Percentiles rank a stretch among this genome's conserved stretches.
phyloP scores from a whole-genome alignment of 2,113 vertebrate genomes.

The Tenebrosternarchus preto region DNA sequence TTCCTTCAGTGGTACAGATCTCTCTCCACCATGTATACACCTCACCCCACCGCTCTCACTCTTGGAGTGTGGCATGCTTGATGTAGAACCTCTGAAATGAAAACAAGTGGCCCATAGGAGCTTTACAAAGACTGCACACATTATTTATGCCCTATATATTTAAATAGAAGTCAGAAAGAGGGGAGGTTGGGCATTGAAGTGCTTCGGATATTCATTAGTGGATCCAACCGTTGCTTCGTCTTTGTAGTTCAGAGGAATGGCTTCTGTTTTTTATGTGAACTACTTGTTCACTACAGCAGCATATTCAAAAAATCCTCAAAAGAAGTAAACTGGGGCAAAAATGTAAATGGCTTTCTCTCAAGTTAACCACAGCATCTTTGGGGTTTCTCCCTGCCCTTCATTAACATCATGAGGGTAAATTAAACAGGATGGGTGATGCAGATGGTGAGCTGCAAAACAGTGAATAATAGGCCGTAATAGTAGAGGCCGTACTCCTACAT shows the following conservation, averaged over 20 bases:
- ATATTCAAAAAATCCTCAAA: background rate
- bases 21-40: conserved; percentile 8
- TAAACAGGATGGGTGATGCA: conserved; percentile 18
- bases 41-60: conserved; percentile 9
- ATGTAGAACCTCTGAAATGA: background rate
- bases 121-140: background rate
- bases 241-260: no score
- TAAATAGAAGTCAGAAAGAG: background rate
- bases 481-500: no score
- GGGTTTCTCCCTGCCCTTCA: conserved; percentile 30
- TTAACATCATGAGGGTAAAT: conserved; percentile 11
- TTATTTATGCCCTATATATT: background rate
- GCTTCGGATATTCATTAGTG: no score
- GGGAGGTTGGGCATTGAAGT: background rate
- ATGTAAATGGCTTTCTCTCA: conserved; percentile 34
- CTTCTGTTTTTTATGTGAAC: background rate
- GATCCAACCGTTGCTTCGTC: background rate
- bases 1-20: conserved; percentile 14
- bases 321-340: conserved; percentile 16
- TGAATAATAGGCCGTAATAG: background rate
- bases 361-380: conserved; percentile 13
- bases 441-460: no score
- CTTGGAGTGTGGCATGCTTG: conserved; percentile 34
- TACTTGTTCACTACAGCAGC: background rate
- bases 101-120: background rate